phyloP scores from a whole-genome alignment of 2,888 invertebrate genomes.

The Acanthosepion esculentum region DNA sequence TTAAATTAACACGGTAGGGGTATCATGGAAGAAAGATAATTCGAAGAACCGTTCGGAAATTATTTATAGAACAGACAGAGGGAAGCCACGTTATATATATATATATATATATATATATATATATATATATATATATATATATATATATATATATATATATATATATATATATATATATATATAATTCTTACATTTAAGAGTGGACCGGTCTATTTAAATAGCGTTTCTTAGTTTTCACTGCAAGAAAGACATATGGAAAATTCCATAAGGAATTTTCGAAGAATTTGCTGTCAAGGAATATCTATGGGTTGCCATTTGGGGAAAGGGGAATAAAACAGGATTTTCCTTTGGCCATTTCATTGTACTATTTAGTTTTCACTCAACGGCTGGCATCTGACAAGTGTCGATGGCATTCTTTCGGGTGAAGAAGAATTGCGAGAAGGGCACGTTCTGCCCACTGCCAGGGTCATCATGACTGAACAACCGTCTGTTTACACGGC shows the following conservation, averaged over 20 bases:
- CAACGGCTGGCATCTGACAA: constrained; percentile 33
- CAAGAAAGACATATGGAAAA: not conserved
- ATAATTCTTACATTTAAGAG: no score
- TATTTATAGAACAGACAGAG: no score
- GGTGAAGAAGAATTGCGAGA: not conserved
- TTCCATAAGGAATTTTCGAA: not conserved
- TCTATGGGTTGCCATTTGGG: not conserved
- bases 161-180: no score
- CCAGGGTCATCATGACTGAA: not conserved
- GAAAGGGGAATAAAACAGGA: not conserved
- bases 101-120: no score
- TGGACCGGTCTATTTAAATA: no score
- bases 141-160: no score
- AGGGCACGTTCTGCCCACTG: constrained; percentile 33
- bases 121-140: no score
- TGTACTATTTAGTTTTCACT: not conserved
- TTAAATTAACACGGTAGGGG: no score
- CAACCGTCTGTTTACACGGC: constrained; percentile 8
- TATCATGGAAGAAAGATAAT: no score
- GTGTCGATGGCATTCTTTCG: not conserved
- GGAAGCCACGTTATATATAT: no score
- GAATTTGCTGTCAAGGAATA: not conserved
- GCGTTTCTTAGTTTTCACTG: no score
- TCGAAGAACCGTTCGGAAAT: no score
- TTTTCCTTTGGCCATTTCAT: not conserved